Percentiles rank a stretch among this genome's conserved stretches.
Evolutionary conservation across 2,113 vertebrate genomes (phyloP).

Genomic region (Choloepus hoffmanni): DNA sequence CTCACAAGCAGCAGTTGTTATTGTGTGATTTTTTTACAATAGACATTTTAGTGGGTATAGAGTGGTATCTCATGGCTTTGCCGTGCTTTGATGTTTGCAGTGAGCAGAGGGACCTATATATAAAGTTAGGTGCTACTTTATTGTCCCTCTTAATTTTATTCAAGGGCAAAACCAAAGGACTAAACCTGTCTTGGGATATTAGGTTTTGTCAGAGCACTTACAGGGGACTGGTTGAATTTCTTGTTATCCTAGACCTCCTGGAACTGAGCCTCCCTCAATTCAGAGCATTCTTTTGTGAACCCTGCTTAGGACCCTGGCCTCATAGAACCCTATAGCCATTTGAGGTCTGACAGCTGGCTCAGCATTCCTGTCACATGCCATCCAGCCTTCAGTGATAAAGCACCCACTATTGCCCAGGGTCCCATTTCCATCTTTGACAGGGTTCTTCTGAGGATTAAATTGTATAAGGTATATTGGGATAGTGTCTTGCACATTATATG

Average conservation of each 20-base stretch:
- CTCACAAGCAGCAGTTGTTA: too few species aligned
- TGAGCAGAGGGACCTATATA: background rate
- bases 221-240: background rate
- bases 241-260: conserved; percentile 9
- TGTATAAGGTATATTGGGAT: background rate
- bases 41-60: too few species aligned
- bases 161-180: background rate
- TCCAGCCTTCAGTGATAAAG: background rate
- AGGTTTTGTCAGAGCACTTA: background rate
- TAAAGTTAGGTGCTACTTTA: background rate
- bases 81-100: background rate
- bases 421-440: background rate
- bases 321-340: background rate
- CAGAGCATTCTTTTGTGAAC: conserved; percentile 1
- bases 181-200: background rate
- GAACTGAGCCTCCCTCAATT: background rate
- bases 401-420: background rate
- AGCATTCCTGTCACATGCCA: background rate
- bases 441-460: conserved; percentile 3
- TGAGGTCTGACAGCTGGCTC: conserved; percentile 1
- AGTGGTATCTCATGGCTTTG: too few species aligned
- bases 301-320: background rate
- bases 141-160: conserved; percentile 10
- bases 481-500: background rate
- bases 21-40: too few species aligned